Evolutionary conservation across 2,113 vertebrate species (phyloP), one percentile per base, ranked within the genome.

Genomic region (Myxocyprinus asiaticus): DNA sequence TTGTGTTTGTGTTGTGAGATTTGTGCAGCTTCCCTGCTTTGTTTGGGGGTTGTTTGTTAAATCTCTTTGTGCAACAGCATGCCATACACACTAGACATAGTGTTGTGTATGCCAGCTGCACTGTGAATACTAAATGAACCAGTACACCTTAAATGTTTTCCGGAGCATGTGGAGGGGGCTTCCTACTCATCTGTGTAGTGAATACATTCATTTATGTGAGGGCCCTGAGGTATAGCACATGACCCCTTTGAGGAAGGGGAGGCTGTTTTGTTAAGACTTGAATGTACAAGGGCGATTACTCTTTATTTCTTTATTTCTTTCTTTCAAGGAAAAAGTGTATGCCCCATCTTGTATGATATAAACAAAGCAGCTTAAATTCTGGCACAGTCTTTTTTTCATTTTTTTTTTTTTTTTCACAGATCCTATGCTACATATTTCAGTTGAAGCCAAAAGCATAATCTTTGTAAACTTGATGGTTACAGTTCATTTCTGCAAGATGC

Each of bases 81-180:
- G 22, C n/a, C n/a, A n/a, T n/a, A n/a, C n/a, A n/a, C 1, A 33
- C 22, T 33, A 33, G 22, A 33, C 22, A 33, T 3, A 33, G 22
- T 33, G 22, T 33, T 33, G 3, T 33, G 22, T 33, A 33, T 33
- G 22, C 22, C 22, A 33, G 22, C 22, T 33, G 22, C 22, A 33
- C 22, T 33, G 22, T 69, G 3, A 6, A 58, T 42, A 14, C 14
- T 70, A 79, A 76, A 76, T 69, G 47, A 47, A 66, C 8, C 62
- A 58, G 33, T 58, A 43, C 70, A 53, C 51, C 42, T 78, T 81
- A 76, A 55, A 50, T 65, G 9, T 62, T 81, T 53, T 56, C 56
- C 14, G 17, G 55, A 62, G 50, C 59, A 76, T 58, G 64, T 59
- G 72, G 33, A 44, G 15, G 56, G 67, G 58, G 47, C 67, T 77